Conservation (phyloP, 2,888 invertebrate species). For the Ophraella communa region DNA sequence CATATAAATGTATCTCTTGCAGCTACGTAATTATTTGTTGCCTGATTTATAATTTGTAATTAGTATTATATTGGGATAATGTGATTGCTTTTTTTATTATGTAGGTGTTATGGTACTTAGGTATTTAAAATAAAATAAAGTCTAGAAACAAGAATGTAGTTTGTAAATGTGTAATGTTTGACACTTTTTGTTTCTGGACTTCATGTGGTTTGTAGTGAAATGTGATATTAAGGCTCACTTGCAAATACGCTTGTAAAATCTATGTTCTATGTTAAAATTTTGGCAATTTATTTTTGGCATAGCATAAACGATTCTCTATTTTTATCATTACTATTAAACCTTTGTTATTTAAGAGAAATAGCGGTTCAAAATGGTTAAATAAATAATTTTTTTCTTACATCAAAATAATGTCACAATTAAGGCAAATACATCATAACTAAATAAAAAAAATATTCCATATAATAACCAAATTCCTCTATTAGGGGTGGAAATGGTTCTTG, state of each 20-base stretch:
- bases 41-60: conserved; percentile 5
- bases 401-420: too few species aligned
- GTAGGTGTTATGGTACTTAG: background rate
- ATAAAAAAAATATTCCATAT: too few species aligned
- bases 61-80: background rate
- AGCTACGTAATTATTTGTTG: conserved; percentile 24
- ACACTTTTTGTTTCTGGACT: background rate
- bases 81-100: background rate
- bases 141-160: background rate
- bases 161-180: background rate
- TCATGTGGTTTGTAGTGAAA: background rate
- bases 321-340: too few species aligned
- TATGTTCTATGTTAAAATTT: too few species aligned
- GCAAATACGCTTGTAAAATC: background rate
- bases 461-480: too few species aligned
- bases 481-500: too few species aligned
- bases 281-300: too few species aligned
- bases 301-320: too few species aligned
- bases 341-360: too few species aligned
- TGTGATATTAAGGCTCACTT: background rate
- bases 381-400: too few species aligned
- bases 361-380: too few species aligned
- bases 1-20: conserved; percentile 1
- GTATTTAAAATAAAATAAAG: background rate
- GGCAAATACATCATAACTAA: too few species aligned